Evolutionary conservation across 2,797 vertebrate species (phyloP).

Genomic region (Stomatorhinus walkeri): DNA sequence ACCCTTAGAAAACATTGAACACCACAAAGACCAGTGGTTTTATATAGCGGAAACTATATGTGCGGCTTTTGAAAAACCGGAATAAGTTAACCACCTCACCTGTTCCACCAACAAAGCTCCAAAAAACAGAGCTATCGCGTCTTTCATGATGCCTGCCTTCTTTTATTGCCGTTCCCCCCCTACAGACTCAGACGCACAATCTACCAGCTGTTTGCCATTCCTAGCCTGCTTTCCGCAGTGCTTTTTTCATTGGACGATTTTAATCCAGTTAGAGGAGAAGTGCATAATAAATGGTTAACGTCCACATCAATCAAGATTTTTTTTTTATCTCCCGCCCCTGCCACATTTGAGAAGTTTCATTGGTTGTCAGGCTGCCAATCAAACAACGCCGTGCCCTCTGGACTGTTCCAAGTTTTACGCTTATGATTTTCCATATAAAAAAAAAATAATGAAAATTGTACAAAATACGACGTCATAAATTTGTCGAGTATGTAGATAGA

Average conservation of each 20-base stretch:
- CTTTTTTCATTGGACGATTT: slow-evolving; percentile 39
- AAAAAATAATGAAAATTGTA: background rate
- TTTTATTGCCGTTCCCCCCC: slow-evolving; percentile 48
- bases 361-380: slow-evolving; percentile 5
- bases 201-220: slow-evolving; percentile 39
- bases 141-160: slow-evolving; percentile 55
- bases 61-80: background rate
- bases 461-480: background rate
- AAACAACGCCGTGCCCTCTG: background rate
- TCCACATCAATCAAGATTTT: slow-evolving; percentile 34
- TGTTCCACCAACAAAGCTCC: slow-evolving; percentile 55
- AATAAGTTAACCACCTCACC: slow-evolving; percentile 44
- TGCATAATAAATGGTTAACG: slow-evolving; percentile 35
- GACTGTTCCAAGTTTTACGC: background rate
- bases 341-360: background rate
- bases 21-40: background rate
- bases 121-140: slow-evolving; percentile 52
- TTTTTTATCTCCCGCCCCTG: background rate
- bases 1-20: background rate
- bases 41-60: background rate
- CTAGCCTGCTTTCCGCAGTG: slow-evolving; percentile 41
- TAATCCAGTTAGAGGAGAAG: background rate
- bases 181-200: slow-evolving; percentile 14
- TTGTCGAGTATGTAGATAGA: background rate
- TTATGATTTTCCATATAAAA: background rate